A percentile compares a stretch with the other conserved stretches of the same genome.
Conservation (phyloP, 2,888 invertebrate genomes). For the Apodemia hepburni region DNA sequence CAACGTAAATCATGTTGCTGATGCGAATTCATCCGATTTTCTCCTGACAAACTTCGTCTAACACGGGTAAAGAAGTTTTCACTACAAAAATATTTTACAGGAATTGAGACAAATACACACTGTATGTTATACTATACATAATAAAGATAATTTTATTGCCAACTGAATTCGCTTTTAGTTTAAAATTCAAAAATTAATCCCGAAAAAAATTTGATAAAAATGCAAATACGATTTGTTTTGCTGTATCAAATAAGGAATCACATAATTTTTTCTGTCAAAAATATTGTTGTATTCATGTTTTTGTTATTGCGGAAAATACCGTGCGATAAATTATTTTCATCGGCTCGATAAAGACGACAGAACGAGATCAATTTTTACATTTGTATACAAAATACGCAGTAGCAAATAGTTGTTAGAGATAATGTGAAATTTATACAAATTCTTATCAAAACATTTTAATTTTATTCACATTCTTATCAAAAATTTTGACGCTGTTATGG, state of each 20-base stretch:
- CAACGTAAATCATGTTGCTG: no score
- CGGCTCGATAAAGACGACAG: not conserved
- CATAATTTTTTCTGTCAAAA: not conserved
- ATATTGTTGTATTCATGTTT: not conserved
- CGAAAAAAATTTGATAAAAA: no score
- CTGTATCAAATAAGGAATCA: not conserved
- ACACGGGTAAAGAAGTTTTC: no score
- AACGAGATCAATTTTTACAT: not conserved
- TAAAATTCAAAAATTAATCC: no score
- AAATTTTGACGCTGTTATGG: not conserved
- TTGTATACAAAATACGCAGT: conserved; percentile 7
- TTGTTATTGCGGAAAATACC: not conserved
- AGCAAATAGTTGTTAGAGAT: not conserved
- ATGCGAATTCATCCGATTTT: no score
- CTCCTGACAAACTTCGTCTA: no score
- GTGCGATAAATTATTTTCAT: conserved; percentile 1
- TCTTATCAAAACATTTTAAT: not conserved
- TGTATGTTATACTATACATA: no score
- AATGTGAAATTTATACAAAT: not conserved
- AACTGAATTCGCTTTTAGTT: no score
- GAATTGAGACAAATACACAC: no score
- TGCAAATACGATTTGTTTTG: not conserved
- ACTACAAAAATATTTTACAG: no score
- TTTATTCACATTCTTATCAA: conserved; percentile 1
- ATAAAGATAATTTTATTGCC: no score